A percentile compares a stretch with the other conserved stretches of the same genome.
Conservation (phyloP, 2,113 vertebrate species). For the Myotis lucifugus region DNA sequence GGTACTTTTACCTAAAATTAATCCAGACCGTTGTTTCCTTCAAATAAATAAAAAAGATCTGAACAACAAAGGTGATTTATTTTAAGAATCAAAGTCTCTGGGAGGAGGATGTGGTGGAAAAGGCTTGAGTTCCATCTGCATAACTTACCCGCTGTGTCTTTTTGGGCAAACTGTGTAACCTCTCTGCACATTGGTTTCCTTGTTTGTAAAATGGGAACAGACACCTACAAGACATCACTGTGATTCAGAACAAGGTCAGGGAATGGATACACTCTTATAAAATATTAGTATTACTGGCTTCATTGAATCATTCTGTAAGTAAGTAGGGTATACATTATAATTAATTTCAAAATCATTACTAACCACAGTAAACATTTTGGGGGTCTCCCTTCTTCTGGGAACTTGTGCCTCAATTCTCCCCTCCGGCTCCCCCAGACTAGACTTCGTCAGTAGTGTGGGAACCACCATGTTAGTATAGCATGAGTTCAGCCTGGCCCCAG, state of each 20-base stretch:
- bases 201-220: slow-evolving; percentile 35
- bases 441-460: neutral
- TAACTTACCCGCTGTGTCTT: slow-evolving; percentile 33
- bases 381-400: neutral
- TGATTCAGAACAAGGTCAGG: neutral
- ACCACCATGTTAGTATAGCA: neutral
- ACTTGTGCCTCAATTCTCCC: neutral
- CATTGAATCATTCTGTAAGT: slow-evolving; percentile 22
- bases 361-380: neutral
- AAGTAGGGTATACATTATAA: neutral
- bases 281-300: neutral
- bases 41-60: slow-evolving; percentile 62
- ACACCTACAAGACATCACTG: neutral
- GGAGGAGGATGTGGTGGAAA: slow-evolving; percentile 39
- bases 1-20: slow-evolving; percentile 65
- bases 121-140: neutral
- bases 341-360: slow-evolving; percentile 24
- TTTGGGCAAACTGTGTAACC: slow-evolving; percentile 22
- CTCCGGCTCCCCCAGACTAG: neutral
- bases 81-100: slow-evolving; percentile 62
- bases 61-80: slow-evolving; percentile 45
- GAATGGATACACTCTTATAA: neutral
- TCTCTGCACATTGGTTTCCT: neutral
- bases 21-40: slow-evolving; percentile 66
- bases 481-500: neutral